Evolutionary conservation across 2,888 invertebrate species (phyloP).

Genomic region (Perithous albicinctus): DNA sequence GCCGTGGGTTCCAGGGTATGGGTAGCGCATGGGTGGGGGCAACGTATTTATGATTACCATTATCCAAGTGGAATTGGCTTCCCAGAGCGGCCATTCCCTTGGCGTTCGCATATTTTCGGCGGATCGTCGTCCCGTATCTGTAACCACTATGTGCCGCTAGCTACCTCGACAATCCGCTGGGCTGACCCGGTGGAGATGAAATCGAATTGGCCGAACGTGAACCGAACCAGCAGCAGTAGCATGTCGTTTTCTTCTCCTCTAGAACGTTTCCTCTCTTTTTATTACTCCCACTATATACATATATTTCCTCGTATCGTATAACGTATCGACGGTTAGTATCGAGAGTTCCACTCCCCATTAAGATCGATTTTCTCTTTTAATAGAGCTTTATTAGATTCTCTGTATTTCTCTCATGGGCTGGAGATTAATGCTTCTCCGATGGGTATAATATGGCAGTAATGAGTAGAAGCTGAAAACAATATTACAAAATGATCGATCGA

Average conservation of each 20-base stretch:
- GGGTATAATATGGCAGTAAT: background rate
- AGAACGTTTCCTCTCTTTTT: slow-evolving; percentile 22
- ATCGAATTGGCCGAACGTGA: slow-evolving; percentile 57
- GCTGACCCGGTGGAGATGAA: slow-evolving; percentile 38
- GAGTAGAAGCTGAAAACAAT: background rate
- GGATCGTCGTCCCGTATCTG: slow-evolving; percentile 51
- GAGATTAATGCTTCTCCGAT: slow-evolving; percentile 12
- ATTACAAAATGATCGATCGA: slow-evolving; percentile 5
- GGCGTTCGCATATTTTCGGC: slow-evolving; percentile 64
- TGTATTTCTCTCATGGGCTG: background rate
- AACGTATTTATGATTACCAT: slow-evolving; percentile 71
- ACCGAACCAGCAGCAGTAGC: slow-evolving; percentile 16
- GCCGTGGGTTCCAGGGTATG: slow-evolving; percentile 49
- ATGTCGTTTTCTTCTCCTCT: slow-evolving; percentile 23
- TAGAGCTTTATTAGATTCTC: slow-evolving; percentile 26
- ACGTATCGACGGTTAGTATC: slow-evolving; percentile 29
- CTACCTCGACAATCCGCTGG: background rate
- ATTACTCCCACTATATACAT: background rate
- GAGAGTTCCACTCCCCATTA: slow-evolving; percentile 13
- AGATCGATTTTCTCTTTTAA: slow-evolving; percentile 9
- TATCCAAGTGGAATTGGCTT: slow-evolving; percentile 69
- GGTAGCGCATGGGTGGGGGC: slow-evolving; percentile 30
- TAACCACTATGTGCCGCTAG: slow-evolving; percentile 22
- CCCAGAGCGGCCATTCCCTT: slow-evolving; percentile 51
- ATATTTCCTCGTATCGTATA: background rate